Percentiles rank a stretch among this genome's conserved stretches.
phyloP scores from a whole-genome alignment of 1,140 invertebrate species.

The Neodiprion lecontei region DNA sequence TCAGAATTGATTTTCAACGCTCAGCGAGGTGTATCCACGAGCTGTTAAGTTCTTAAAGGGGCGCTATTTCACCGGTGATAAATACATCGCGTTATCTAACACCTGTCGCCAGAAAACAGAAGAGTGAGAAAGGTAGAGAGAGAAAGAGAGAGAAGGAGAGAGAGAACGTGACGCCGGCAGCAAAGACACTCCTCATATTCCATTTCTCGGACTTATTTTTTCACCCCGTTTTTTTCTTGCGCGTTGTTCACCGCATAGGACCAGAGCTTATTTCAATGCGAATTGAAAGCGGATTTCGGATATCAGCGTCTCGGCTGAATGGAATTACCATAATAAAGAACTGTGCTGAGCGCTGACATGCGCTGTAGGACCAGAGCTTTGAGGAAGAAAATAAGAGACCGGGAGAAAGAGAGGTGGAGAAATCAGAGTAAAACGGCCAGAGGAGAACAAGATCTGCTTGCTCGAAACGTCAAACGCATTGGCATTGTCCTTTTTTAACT shows the following conservation, averaged over 20 bases:
- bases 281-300: constrained; percentile 46
- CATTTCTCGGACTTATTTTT: constrained; percentile 9
- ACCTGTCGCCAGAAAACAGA: constrained; percentile 1
- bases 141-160: not conserved
- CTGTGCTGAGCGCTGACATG: not conserved
- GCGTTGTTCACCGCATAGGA: constrained; percentile 27
- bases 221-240: not conserved
- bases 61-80: constrained; percentile 11
- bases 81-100: constrained; percentile 22
- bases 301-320: constrained; percentile 44
- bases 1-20: not conserved
- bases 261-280: constrained; percentile 47
- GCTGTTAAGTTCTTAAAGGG: not conserved
- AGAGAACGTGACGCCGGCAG: constrained; percentile 4
- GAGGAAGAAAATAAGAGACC: not conserved
- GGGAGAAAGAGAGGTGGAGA: constrained; percentile 13
- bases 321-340: constrained; percentile 54
- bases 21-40: not conserved
- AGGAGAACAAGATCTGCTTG: constrained; percentile 9
- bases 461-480: constrained; percentile 10
- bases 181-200: constrained; percentile 14
- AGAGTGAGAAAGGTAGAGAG: not conserved
- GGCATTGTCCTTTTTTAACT: not conserved
- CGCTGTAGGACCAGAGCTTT: not conserved
- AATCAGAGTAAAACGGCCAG: not conserved